Conservation (phyloP, 2,888 invertebrate species). For the Agonopterix heracliana region DNA sequence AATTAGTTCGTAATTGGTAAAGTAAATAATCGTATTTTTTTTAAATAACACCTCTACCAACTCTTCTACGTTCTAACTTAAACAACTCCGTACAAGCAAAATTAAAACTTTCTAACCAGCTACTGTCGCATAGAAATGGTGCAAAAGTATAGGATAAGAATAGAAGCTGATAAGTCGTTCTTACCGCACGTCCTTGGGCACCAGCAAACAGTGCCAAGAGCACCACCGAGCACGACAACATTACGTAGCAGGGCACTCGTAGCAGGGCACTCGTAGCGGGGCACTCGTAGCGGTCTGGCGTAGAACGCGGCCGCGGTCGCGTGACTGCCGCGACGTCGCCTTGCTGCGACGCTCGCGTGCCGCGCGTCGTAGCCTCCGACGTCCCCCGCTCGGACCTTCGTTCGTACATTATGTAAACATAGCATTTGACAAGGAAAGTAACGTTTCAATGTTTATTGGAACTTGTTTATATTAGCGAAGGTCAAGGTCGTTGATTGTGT, state of each 20-base stretch:
- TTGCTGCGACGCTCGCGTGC: slow-evolving; percentile 23
- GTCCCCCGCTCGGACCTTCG: slow-evolving; percentile 34
- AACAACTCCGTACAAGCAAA: too few species aligned
- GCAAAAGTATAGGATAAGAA: slow-evolving; percentile 12
- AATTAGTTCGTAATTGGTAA: too few species aligned
- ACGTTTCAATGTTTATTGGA: neutral
- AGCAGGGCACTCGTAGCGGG: slow-evolving; percentile 30
- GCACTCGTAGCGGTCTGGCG: slow-evolving; percentile 29
- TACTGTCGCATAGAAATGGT: slow-evolving; percentile 17
- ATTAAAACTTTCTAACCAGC: slow-evolving; percentile 5
- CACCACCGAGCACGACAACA: slow-evolving; percentile 54
- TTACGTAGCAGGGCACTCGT: slow-evolving; percentile 38
- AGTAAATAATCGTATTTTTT: too few species aligned
- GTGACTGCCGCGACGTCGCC: slow-evolving; percentile 60
- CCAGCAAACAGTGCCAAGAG: slow-evolving; percentile 60
- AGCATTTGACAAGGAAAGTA: slow-evolving; percentile 43
- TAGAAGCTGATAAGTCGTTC: slow-evolving; percentile 33
- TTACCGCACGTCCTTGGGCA: slow-evolving; percentile 71
- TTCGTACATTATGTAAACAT: slow-evolving; percentile 63
- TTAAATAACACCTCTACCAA: too few species aligned
- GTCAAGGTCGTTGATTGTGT: neutral
- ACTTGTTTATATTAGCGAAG: slow-evolving; percentile 1
- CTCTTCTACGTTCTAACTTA: too few species aligned
- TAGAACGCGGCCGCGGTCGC: slow-evolving; percentile 47
- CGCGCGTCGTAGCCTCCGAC: slow-evolving; percentile 19